Base-by-base conservation (phyloP, 2,888 invertebrate genomes). In the Trilocha varians region DNA sequence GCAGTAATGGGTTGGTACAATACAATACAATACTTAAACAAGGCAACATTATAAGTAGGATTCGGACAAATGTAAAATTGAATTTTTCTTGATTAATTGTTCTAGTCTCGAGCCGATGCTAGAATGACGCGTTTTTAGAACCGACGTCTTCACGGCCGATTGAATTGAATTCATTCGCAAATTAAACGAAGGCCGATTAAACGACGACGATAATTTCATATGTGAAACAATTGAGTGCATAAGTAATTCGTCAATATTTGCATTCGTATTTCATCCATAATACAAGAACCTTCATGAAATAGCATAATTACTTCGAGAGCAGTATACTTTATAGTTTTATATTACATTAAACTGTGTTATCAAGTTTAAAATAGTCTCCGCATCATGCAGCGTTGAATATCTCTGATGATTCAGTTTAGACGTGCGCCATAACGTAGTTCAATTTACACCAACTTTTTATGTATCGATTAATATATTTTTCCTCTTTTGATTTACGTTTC, bases 101-200 rank as follows among this genome's bases (percentile, higher is more conserved):
- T 50, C 45, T 44, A 46, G 46, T 46, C 41, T 39, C 41, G 36
- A 46, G 47, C 42, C 41, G 48, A 43, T 46, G 40, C 45, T 44
- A 39, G 42, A 46, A 50, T 62, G 60, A 64, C 60, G 58, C 53
- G 49, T 44, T 41, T 40, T 46, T 48, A 39, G 42, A 44, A 45
- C 50, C 32, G 41, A 11, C 41, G 44, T 40, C 38, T 25, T 43
- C 42, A 42, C 43, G 45, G 46, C 45, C 47, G 47, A 51, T 59
- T 49, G 51, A 60, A 60, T 62, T 64, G 50, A 60, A 63, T 59
- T 60, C 53, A 47, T 52, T 54, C 49, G 50, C 56, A 58, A 60
- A 62, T 62, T 61, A 57, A 55, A 49, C 47, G 56, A 64, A 65
- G 63, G 66, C 49, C 53, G 36, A 48, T 56, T 45, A 25, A 25